Evolutionary conservation across 2,797 vertebrate species (phyloP), one percentile per base, ranked within the genome.

Genomic region (Rachycentron canadum): DNA sequence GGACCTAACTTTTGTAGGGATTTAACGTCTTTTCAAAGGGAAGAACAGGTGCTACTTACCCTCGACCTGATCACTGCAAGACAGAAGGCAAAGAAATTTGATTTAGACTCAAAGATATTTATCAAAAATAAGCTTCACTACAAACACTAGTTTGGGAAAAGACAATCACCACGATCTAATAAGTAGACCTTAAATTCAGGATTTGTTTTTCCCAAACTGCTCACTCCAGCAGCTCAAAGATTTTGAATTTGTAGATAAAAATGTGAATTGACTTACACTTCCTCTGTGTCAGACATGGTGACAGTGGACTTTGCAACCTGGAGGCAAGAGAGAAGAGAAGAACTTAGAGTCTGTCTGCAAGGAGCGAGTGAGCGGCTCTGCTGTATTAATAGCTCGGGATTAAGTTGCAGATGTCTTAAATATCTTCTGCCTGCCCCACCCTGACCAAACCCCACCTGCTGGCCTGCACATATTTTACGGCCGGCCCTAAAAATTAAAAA

Each of bases 281-380:
- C 97, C 83, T 99, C 97, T 21, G 95, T 95, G 94, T 99, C 98
- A 88, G 98, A 98, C 97, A 98, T 99, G 95, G 83, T 94, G 95
- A 90, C 63, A 87, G 89, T 69, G 91, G 95, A 94, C 94, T 95
- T 94, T 89, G 81, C 74, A 94, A 93, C 95, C 95, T 96, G 95
- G 85, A 80, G 57, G 36, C 5, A 63, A 84, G 76, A 78, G 32
- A 82, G 76, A 85, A 60, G 71, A 88, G 30, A 81, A 43, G 45
- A 74, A 58, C 40, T 89, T 64, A 21, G 56, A 85, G 81, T 84
- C 23, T 10, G 43, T 68, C 23, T 62, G 49, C 6, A 40, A 82
- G 64, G 69, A 78, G 70, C 19, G 0, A 63, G 28, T 14, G 45
- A 53, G 41, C 55, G 14, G 55, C 69, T 7, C 43, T 13, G 30